Conservation (phyloP, 2,113 vertebrate species). For the Chelonoidis abingdonii region DNA sequence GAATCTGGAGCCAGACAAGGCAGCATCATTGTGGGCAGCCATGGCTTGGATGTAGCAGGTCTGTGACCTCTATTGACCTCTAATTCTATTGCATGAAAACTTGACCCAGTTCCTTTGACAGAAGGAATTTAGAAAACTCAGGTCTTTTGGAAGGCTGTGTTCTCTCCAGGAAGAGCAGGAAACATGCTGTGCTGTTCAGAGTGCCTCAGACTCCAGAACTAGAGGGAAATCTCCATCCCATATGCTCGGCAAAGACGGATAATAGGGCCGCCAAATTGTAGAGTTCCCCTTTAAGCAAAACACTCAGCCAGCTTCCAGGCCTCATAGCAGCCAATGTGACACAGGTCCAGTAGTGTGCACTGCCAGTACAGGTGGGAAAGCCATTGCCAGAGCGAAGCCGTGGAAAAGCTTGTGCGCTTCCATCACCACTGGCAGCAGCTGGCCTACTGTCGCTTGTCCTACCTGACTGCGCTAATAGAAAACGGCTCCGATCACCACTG, state of each 20-base stretch:
- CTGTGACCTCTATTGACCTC: background rate
- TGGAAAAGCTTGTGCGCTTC: background rate
- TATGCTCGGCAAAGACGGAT: fast-evolving
- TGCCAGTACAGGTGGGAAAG: fast-evolving
- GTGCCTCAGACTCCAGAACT: background rate
- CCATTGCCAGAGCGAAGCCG: background rate
- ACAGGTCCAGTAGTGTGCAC: fast-evolving
- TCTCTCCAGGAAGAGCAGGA: fast-evolving
- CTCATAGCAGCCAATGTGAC: fast-evolving
- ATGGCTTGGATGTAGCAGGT: background rate
- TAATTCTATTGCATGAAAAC: too few species aligned
- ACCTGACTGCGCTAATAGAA: background rate
- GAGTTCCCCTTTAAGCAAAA: background rate
- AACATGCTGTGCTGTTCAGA: fast-evolving
- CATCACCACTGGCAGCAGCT: background rate
- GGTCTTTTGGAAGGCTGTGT: fast-evolving
- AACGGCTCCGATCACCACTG: background rate
- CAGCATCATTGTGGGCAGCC: background rate
- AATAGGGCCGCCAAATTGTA: fast-evolving
- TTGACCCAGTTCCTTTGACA: too few species aligned
- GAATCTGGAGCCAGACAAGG: background rate
- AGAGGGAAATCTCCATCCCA: background rate
- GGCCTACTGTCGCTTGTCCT: background rate
- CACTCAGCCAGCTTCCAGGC: background rate
- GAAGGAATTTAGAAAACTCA: background rate